phyloP scores from a whole-genome alignment of 2,113 vertebrate species.

The Corvus cornix region DNA sequence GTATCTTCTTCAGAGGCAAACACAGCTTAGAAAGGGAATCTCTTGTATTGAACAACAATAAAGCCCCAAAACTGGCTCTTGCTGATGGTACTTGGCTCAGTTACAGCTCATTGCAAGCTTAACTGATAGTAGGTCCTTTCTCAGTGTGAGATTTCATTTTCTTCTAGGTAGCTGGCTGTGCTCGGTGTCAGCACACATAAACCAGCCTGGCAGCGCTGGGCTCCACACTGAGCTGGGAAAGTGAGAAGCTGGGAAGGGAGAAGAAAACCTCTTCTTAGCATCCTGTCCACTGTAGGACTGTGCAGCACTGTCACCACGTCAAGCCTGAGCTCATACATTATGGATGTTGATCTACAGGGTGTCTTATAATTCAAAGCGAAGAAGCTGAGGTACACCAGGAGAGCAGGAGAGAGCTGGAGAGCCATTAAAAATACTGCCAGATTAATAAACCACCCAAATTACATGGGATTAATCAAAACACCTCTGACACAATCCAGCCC shows the following conservation, averaged over 20 bases:
- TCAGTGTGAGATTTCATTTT: constrained; percentile 46
- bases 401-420: not conserved
- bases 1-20: not conserved
- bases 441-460: not conserved
- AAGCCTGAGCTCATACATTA: not conserved
- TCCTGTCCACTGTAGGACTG: not conserved
- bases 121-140: constrained; percentile 18
- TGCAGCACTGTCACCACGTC: not conserved
- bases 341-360: not conserved
- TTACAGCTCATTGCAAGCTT: constrained; percentile 12
- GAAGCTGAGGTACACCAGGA: not conserved
- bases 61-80: not conserved
- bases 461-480: not conserved
- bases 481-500: not conserved
- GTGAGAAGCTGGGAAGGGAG: not conserved
- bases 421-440: not conserved
- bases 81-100: not conserved
- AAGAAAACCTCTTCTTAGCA: not conserved
- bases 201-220: constrained; percentile 17
- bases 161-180: constrained; percentile 28
- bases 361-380: not conserved
- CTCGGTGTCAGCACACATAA: constrained; percentile 31
- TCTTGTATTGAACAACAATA: not conserved
- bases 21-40: not conserved
- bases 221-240: not conserved